Percentiles rank a stretch among this genome's conserved stretches.
Evolutionary conservation across 2,113 vertebrate genomes (phyloP).

Genomic region (Aviceda subcristata): DNA sequence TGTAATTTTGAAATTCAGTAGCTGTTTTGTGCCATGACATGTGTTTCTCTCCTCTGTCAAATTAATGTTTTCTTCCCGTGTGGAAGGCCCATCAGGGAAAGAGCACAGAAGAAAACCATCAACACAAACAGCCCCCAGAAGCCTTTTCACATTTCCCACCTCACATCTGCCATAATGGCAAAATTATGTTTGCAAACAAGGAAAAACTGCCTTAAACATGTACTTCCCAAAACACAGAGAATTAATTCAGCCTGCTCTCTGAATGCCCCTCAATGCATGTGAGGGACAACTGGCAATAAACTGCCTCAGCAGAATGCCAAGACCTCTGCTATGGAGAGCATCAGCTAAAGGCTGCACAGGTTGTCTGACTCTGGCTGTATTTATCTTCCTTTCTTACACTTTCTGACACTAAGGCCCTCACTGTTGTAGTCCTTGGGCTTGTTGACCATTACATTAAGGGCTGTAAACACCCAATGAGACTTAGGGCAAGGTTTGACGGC

Average conservation of each 20-base stretch:
- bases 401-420: background rate
- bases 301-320: background rate
- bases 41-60: background rate
- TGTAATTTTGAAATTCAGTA: background rate
- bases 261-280: background rate
- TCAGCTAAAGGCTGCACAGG: background rate
- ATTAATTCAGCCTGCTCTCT: background rate
- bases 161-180: background rate
- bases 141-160: constrained; percentile 2
- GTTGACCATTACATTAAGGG: background rate
- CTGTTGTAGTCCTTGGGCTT: background rate
- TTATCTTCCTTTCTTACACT: background rate
- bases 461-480: background rate
- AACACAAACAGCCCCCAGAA: background rate
- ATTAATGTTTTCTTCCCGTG: background rate
- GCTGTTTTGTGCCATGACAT: background rate
- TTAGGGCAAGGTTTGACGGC: background rate
- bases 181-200: background rate
- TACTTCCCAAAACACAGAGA: background rate
- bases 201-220: background rate
- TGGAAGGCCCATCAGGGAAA: background rate
- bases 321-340: background rate
- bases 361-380: background rate
- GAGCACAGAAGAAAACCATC: background rate
- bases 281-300: background rate